Conservation (phyloP, 2,797 vertebrate genomes). For the Leptoclinus maculatus region DNA sequence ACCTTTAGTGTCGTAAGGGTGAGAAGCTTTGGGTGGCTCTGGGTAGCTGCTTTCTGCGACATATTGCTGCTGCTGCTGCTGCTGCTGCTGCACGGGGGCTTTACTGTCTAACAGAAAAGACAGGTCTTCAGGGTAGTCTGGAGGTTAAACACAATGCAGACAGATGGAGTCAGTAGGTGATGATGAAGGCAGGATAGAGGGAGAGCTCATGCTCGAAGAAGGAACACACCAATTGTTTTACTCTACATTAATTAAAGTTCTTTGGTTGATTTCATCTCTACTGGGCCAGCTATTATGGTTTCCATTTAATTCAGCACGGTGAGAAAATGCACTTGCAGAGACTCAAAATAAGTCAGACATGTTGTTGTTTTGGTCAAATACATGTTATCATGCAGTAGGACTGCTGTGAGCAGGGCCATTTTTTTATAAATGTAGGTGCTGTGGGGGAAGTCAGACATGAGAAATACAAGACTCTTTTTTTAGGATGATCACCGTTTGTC, state of each 20-base stretch:
- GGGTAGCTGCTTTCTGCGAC: slow-evolving; percentile 58
- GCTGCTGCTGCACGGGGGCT: slow-evolving; percentile 70
- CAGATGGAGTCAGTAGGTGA: slow-evolving; percentile 44
- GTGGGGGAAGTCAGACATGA: neutral
- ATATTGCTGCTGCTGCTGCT: slow-evolving; percentile 63
- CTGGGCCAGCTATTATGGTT: neutral
- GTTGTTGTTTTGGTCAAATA: neutral
- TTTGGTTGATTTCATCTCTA: neutral
- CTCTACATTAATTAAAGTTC: neutral
- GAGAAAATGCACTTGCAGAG: neutral
- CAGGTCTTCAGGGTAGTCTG: slow-evolving; percentile 87
- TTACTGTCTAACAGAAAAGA: slow-evolving; percentile 88
- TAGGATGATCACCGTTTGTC: too few species aligned
- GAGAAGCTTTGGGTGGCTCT: slow-evolving; percentile 62
- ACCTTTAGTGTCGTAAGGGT: slow-evolving; percentile 77
- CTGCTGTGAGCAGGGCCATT: too few species aligned
- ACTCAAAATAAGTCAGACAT: neutral
- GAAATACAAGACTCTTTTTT: neutral
- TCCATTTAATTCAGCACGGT: neutral
- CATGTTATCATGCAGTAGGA: neutral
- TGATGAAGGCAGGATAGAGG: neutral
- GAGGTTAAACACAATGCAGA: slow-evolving; percentile 70
- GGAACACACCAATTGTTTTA: slow-evolving; percentile 1
- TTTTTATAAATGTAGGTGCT: neutral
- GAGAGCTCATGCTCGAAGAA: neutral